Percentiles rank a stretch among this genome's conserved stretches.
Conservation (phyloP, 2,888 invertebrate genomes). For the Tineola bisselliella region DNA sequence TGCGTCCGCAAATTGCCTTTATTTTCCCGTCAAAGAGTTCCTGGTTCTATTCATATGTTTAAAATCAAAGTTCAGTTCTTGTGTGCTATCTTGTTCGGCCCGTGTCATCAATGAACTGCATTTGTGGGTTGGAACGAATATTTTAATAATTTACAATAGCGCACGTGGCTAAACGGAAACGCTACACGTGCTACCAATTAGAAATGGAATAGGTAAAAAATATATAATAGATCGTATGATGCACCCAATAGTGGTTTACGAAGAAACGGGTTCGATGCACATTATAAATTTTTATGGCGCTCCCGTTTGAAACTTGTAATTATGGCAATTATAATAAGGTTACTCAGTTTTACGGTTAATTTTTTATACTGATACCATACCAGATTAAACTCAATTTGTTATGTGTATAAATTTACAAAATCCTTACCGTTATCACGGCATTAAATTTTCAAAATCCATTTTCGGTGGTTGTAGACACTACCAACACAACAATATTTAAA, state of each 20-base stretch:
- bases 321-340: background rate
- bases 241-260: conserved; percentile 1
- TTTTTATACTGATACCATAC: no score
- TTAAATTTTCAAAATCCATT: no score
- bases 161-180: conserved; percentile 60
- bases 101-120: conserved; percentile 6
- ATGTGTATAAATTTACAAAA: no score
- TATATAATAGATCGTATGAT: background rate
- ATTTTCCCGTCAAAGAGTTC: conserved; percentile 41
- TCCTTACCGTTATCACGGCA: no score
- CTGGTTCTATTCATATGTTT: conserved; percentile 27
- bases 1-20: conserved; percentile 30
- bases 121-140: conserved; percentile 40
- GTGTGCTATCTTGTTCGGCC: background rate
- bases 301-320: background rate
- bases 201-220: conserved; percentile 41
- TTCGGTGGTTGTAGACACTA: no score
- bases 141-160: conserved; percentile 48
- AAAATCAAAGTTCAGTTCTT: conserved; percentile 4
- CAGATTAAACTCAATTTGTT: no score
- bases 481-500: no score
- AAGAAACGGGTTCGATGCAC: background rate
- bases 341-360: no score
- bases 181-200: conserved; percentile 64
- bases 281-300: background rate